Conservation (phyloP, 2,888 invertebrate genomes). For the Harmothoe impar region DNA sequence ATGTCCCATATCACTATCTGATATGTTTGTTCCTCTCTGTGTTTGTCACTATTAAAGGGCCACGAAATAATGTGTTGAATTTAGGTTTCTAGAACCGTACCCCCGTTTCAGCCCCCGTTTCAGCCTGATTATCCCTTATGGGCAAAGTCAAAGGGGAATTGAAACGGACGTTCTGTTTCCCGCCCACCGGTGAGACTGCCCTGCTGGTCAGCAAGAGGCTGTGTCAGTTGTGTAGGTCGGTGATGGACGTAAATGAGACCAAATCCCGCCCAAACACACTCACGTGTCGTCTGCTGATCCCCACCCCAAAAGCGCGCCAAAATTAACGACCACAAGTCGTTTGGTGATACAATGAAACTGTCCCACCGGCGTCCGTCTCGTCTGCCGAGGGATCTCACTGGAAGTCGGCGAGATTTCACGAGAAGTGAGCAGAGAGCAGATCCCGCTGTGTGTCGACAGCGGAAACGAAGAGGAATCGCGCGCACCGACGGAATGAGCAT, state of each 20-base stretch:
- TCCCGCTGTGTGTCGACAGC: not conserved
- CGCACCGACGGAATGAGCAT: conserved; percentile 25
- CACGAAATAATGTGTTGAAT: no score
- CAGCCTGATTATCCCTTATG: no score
- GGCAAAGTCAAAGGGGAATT: no score
- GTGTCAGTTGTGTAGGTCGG: no score
- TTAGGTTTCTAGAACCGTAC: no score
- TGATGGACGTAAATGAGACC: conserved; percentile 12
- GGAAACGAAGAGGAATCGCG: conserved; percentile 45
- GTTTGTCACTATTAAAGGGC: no score
- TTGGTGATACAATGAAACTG: conserved; percentile 15
- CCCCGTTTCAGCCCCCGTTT: no score
- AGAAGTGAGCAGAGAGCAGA: not conserved
- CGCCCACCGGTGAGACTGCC: no score
- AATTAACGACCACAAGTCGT: not conserved
- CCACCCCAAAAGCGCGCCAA: not conserved
- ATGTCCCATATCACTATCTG: no score
- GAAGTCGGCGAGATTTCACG: not conserved
- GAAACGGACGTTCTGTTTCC: no score
- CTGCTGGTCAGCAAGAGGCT: no score
- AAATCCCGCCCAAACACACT: not conserved
- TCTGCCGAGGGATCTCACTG: not conserved
- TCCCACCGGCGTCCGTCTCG: not conserved
- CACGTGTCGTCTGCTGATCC: conserved; percentile 17
- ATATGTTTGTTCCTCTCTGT: no score